Percentiles rank a stretch among this genome's conserved stretches.
phyloP scores from a whole-genome alignment of 53 echinoderm and acorn worm species.

The Echinometra lucunter region DNA sequence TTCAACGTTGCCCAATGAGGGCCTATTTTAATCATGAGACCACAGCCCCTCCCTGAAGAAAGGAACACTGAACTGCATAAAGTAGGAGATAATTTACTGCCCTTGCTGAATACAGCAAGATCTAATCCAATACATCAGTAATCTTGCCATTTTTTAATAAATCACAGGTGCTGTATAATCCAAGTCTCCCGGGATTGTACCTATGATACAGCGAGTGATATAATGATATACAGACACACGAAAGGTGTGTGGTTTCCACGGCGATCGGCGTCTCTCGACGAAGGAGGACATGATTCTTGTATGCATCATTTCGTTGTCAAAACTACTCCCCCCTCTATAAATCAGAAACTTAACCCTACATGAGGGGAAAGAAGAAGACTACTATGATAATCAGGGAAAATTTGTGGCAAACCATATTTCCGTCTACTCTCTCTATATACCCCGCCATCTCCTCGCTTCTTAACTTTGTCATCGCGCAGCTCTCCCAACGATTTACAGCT shows the following conservation, averaged over 20 bases:
- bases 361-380: conserved; percentile 20
- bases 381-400: conserved; percentile 57
- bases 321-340: conserved; percentile 66
- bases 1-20: background rate
- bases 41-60: background rate
- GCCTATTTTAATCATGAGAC: conserved; percentile 33
- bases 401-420: conserved; percentile 66
- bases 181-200: conserved; percentile 13
- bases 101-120: conserved; percentile 34
- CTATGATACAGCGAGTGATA: conserved; percentile 64
- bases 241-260: conserved; percentile 62
- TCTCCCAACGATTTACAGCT: conserved; percentile 71
- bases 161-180: conserved; percentile 68
- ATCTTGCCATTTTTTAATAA: conserved; percentile 69
- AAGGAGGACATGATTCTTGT: conserved; percentile 50
- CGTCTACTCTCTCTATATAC: conserved; percentile 51
- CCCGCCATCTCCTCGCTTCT: conserved; percentile 18
- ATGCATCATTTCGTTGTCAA: conserved; percentile 72
- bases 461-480: conserved; percentile 58
- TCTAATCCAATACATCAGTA: conserved; percentile 64
- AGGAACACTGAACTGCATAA: conserved; percentile 4
- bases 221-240: conserved; percentile 70
- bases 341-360: conserved; percentile 65
- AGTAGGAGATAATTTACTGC: conserved; percentile 45
- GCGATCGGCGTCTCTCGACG: conserved; percentile 60